A percentile compares a stretch with the other conserved stretches of the same genome.
These are phyloP conservation scores for Entomobrya multifasciata DNA, from an alignment of 2,888 invertebrate genomes.

Conservation along the genomic window DNA sequence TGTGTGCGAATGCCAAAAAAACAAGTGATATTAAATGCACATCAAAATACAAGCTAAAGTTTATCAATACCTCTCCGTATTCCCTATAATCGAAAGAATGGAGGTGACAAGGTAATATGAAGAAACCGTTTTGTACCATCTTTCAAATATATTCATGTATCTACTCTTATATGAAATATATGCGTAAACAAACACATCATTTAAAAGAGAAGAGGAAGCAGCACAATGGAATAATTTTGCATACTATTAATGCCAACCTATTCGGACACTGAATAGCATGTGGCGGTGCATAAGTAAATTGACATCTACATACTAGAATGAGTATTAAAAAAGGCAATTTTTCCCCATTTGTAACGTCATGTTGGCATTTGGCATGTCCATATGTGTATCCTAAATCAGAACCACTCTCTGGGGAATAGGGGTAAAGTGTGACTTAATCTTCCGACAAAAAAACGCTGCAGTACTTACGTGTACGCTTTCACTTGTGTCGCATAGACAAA, in stretches of 20 bases:
- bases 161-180: too few relatives aligned
- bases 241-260: conserved; percentile 21
- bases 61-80: too few relatives aligned
- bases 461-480: too few relatives aligned
- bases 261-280: conserved; percentile 20
- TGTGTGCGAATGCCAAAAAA: too few relatives aligned
- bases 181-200: background rate
- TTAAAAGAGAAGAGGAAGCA: conserved; percentile 6
- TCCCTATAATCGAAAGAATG: conserved; percentile 31
- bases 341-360: too few relatives aligned
- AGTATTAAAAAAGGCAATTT: background rate
- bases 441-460: too few relatives aligned
- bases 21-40: conserved; percentile 24
- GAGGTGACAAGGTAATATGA: conserved; percentile 31
- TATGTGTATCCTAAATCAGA: too few relatives aligned
- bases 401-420: too few relatives aligned
- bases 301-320: background rate
- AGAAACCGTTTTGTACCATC: conserved; percentile 23
- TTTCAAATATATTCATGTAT: background rate
- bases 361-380: too few relatives aligned
- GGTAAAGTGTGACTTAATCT: too few relatives aligned
- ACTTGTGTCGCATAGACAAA: too few relatives aligned
- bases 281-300: background rate
- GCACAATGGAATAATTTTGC: conserved; percentile 30
- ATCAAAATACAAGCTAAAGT: conserved; percentile 31